These are phyloP conservation scores for fruit fly (Drosophila melanogaster) DNA, from an alignment of 1,140 invertebrate species.

Conservation along the genomic window Release_6_plus_ISO1_MT NT_033777.3:31716501-31717000, in stretches of 20 bases:
- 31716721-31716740: neutral
- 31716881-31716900: constrained; percentile 77
- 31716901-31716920: constrained; percentile 59
- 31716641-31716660: constrained; percentile 35
- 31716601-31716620: constrained; percentile 21
- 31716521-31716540: constrained; percentile 65
- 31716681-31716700: no score
- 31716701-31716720: neutral
- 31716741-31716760: constrained; percentile 16
- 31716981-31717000: constrained; percentile 30
- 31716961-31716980: constrained; percentile 47
- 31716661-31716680: neutral
- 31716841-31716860: constrained; percentile 47
- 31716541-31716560: constrained; percentile 64
- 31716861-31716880: constrained; percentile 36
- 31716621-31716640: constrained; percentile 37
- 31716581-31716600: constrained; percentile 51
- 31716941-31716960: constrained; percentile 76
- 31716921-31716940: constrained; percentile 66
- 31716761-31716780: neutral
- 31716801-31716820: constrained; percentile 48
- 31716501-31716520: constrained; percentile 44
- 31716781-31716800: constrained; percentile 38
- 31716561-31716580: constrained; percentile 56
- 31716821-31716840: constrained; percentile 16